These are phyloP conservation scores for Phylloscopus whistleri DNA, from an alignment of 2,113 vertebrate genomes.

Conservation along the genomic window DNA sequence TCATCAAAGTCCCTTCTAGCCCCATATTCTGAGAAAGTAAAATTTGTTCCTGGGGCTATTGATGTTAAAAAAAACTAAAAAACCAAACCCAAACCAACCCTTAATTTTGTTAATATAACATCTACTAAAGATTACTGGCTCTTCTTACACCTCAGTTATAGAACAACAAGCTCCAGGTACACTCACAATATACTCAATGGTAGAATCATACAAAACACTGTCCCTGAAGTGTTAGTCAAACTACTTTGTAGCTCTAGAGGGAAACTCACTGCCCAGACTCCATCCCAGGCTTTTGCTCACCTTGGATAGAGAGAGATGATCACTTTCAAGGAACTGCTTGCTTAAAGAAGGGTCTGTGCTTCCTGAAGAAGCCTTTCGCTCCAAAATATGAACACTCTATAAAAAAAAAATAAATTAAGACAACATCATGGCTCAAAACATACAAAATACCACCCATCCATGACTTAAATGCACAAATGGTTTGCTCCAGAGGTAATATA, in stretches of 20 bases:
- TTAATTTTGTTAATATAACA: background rate
- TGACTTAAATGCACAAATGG: background rate
- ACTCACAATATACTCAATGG: background rate
- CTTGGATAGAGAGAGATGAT: conserved; percentile 70
- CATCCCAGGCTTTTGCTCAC: conserved; percentile 43
- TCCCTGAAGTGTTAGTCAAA: background rate
- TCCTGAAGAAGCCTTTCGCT: conserved; percentile 73
- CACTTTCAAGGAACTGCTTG: conserved; percentile 73
- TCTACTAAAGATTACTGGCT: background rate
- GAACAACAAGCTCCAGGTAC: background rate
- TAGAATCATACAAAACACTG: background rate
- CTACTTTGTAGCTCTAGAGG: background rate
- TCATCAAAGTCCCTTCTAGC: background rate
- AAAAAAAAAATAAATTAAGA: background rate
- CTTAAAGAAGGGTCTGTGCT: conserved; percentile 72
- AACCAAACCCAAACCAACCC: background rate
- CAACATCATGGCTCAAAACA: background rate
- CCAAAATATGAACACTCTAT: conserved; percentile 72
- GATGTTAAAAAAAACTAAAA: background rate
- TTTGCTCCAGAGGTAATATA: background rate
- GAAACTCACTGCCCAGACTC: background rate
- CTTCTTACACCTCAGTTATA: background rate
- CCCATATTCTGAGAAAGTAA: background rate
- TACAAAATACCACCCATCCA: background rate
- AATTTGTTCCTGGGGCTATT: background rate